These are phyloP conservation scores for Hartigia nigra DNA, from an alignment of 2,888 invertebrate genomes.

Conservation along the genomic window DNA sequence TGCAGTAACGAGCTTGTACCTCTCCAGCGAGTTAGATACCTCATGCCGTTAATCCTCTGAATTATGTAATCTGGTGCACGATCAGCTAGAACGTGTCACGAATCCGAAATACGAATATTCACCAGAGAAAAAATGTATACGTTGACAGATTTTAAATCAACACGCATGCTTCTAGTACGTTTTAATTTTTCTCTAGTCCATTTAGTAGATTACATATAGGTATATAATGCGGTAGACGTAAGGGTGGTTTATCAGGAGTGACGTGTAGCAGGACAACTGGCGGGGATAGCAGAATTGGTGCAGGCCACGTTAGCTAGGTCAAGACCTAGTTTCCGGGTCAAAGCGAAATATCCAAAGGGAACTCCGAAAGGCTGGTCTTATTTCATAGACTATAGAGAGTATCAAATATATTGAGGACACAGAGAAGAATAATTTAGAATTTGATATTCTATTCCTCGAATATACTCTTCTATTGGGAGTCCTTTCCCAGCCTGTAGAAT, in stretches of 20 bases:
- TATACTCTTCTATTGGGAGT: not conserved
- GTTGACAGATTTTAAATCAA: not conserved
- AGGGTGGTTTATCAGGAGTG: not conserved
- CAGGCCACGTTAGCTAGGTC: constrained; percentile 40
- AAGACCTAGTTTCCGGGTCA: constrained; percentile 41
- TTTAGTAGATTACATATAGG: not conserved
- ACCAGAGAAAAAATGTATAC: not conserved
- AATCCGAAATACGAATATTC: not conserved
- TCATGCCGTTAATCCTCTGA: not conserved
- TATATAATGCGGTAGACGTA: not conserved
- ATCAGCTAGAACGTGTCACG: not conserved
- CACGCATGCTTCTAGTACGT: too few species aligned
- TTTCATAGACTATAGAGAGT: not conserved
- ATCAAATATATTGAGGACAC: not conserved
- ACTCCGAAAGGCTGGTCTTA: not conserved
- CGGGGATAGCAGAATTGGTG: constrained; percentile 32
- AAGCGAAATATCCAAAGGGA: not conserved
- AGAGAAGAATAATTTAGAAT: not conserved
- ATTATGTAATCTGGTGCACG: not conserved
- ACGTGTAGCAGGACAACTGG: not conserved
- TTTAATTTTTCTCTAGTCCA: not conserved
- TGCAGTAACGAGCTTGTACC: constrained; percentile 29
- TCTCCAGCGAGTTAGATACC: not conserved
- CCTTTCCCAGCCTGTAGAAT: not conserved
- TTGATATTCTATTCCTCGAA: not conserved